A percentile compares a stretch with the other conserved stretches of the same genome.
phyloP scores from a whole-genome alignment of 2,888 invertebrate species.

The Cybosia mesomella region DNA sequence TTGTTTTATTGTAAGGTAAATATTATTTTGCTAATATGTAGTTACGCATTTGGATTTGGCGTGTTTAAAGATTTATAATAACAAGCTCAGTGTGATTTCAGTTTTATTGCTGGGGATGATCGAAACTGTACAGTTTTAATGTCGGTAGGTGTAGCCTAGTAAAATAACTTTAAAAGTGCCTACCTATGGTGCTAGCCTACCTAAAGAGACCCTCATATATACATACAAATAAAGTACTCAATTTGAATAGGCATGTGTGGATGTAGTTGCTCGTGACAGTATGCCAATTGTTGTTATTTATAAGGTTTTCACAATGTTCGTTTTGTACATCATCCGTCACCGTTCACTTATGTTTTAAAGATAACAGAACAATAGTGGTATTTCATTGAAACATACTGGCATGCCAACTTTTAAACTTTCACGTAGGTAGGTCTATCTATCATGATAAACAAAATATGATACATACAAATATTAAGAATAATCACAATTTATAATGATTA shows the following conservation, averaged over 20 bases:
- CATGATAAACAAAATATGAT: background rate
- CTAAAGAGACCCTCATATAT: background rate
- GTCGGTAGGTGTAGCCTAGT: constrained; percentile 19
- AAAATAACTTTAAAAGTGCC: constrained; percentile 1
- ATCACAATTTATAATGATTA: background rate
- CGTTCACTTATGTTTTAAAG: constrained; percentile 13
- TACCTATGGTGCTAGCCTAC: background rate
- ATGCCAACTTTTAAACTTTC: constrained; percentile 13
- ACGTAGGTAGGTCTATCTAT: background rate
- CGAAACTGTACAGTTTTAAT: background rate
- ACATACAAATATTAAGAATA: background rate
- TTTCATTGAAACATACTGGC: constrained; percentile 30
- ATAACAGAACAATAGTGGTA: constrained; percentile 32
- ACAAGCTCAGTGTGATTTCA: constrained; percentile 2
- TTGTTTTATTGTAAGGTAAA: background rate
- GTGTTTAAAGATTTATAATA: background rate
- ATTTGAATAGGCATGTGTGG: constrained; percentile 15
- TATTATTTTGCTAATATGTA: background rate
- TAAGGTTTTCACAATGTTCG: constrained; percentile 16
- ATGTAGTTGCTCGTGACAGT: background rate
- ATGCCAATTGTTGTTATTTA: constrained; percentile 19
- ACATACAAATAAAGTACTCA: background rate
- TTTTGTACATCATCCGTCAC: constrained; percentile 18
- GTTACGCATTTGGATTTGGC: background rate
- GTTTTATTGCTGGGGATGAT: constrained; percentile 8